Percentiles rank a stretch among this genome's conserved stretches.
These are phyloP conservation scores for Anser cygnoides DNA, from an alignment of 2,113 vertebrate genomes.

Conservation along the genomic window DNA sequence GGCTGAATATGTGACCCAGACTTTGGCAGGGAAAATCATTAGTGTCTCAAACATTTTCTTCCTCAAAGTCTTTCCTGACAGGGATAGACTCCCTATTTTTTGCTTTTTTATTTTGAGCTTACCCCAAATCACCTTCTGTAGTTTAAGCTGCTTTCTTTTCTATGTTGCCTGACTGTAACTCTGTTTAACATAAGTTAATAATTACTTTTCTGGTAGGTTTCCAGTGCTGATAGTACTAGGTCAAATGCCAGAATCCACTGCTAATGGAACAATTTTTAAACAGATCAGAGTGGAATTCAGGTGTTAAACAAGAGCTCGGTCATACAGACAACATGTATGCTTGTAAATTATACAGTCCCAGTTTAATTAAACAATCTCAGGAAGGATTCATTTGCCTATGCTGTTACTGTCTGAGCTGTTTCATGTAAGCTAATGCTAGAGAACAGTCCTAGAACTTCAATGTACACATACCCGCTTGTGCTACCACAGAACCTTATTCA, in stretches of 20 bases:
- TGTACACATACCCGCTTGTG: too few relatives aligned
- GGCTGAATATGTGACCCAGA: background rate
- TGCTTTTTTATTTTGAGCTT: background rate
- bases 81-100: background rate
- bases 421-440: background rate
- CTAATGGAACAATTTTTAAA: slow-evolving; percentile 51
- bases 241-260: slow-evolving; percentile 8
- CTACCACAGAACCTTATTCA: background rate
- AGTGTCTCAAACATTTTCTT: slow-evolving; percentile 13
- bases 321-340: background rate
- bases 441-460: background rate
- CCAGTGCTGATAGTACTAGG: slow-evolving; percentile 14
- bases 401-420: background rate
- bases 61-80: background rate
- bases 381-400: background rate
- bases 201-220: slow-evolving; percentile 23
- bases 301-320: slow-evolving; percentile 37
- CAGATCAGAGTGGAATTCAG: slow-evolving; percentile 25
- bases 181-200: slow-evolving; percentile 10
- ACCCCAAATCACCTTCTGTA: background rate
- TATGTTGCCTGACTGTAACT: background rate
- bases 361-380: background rate
- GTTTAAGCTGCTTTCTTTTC: background rate
- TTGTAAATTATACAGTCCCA: background rate
- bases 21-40: slow-evolving; percentile 46